Evolutionary conservation across 2,113 vertebrate species (phyloP), one percentile per base, ranked within the genome.

Genomic region (Synodontis membranacea): DNA sequence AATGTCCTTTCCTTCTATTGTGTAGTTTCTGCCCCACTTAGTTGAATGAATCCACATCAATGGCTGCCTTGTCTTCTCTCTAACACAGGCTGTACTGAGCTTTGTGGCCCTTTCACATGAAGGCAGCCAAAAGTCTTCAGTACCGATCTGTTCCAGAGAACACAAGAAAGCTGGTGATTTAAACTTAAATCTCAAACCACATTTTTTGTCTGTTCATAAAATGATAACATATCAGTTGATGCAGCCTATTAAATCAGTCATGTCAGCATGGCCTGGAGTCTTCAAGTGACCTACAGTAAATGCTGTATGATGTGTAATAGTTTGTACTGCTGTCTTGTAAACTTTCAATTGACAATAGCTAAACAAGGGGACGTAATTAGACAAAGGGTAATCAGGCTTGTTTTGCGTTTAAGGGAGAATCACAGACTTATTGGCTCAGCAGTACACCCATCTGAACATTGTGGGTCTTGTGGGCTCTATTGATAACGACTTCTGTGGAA

Each of bases 401-500:
- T 80, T 88, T 75, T 87, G 79, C 86, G 54, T 88, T 86, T 34
- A 91, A 98, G 97, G 96, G 8, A 96, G 92, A 88, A 97, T 98
- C 92, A 96, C 95, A 0, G 44, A 80, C 0, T 93, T 95, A 52
- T 95, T 98, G 87, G 97, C 94, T 0, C 94, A 92, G 56, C 86
- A 70, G 2, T 96, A 96, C 8, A 96, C 94, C 62, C 90, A 93
- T 92, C 95, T 99, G n/a, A 98, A 99, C 89, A 99, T 99, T 0
- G 97, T 99, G 87, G 98, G 98, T 15, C 93, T 99, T 94, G 98
- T 99, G 85, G 98, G 98, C 48, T 99, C 98, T 62, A 99, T 99
- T 28, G 98, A 99, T 93, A 99, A 99, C 1, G 98, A 99, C 91
- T 99, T 99, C 94, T 99, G 98, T 0, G 98, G 98, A 83, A 99